Evolutionary conservation across 2,797 vertebrate species (phyloP), one percentile per base, ranked within the genome.

Genomic region (Perodicticus potto): DNA sequence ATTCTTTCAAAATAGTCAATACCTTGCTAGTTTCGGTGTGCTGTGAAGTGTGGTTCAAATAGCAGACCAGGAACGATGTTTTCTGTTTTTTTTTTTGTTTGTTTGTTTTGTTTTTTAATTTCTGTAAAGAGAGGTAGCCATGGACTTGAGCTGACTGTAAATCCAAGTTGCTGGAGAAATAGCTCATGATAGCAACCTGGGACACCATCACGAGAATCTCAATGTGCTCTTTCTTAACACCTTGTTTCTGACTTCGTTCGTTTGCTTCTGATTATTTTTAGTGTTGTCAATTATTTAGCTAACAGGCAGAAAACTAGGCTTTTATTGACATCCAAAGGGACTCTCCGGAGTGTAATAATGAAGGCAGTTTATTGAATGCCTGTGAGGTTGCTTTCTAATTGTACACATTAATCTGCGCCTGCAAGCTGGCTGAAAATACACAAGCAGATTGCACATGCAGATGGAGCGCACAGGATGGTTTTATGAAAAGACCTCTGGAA

Each of bases 221-320:
- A 92, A 59, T 53, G 34, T 29, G 43, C n/a, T 95, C 93, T 85
- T 93, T 90, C 84, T 93, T 76, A 93, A 83, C 96, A 96, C 97
- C 97, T 96, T 97, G 94, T 90, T 98, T 97, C 96, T 94, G 3
- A 7, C 97, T 98, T 97, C 76, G 81, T 98, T 98, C 97, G 96
- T 98, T 98, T 98, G 97, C 96, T 98, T 96, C 97, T 98, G 98
- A 98, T 98, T 98, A 98, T 98, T 98, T 98, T 98, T 98, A 98
- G 97, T 96, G 3, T 98, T 98, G 98, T 98, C 98, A 98, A 98
- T 98, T 99, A 98, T 98, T 99, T 98, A 98, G 98, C 98, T 98
- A 98, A 98, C 98, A 98, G 98, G 98, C 98, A 98, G 98, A 98
- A 98, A 98, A 98, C 98, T 98, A 98, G 98, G 98, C 98, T 98